Evolutionary conservation across 2,797 vertebrate species (phyloP), one percentile per base, ranked within the genome.

Genomic region (Odontamblyopus rebecca): DNA sequence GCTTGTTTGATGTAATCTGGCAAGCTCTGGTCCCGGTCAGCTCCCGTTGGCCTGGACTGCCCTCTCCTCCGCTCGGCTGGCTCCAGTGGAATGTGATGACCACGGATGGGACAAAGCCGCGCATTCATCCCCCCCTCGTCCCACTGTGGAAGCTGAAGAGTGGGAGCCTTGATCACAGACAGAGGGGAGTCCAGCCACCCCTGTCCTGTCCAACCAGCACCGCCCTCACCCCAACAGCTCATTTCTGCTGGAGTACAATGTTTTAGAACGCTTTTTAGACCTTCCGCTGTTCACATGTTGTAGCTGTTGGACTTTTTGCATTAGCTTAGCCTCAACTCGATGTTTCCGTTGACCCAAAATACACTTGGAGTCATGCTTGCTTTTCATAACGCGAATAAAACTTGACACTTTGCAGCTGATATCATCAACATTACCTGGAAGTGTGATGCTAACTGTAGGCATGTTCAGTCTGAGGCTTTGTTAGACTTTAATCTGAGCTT

Each of bases 41-140:
- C 30, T 11, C 78, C 61, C 73, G 69, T 44, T 86, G 84, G n/a
- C 85, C 83, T 76, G 80, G 73, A 71, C 73, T 88, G 85, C 82
- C 86, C 89, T 89, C 87, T 90, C 87, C 87, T 88, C 89, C 85
- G 83, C 91, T 91, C 84, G 80, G 85, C 86, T 91, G 93, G 90
- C 94, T 94, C 92, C 85, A 85, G 80, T 88, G 93, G 93, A 94
- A 95, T 95, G 93, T 93, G 93, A 93, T 94, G 92, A 93, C 89
- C 89, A 88, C 13, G 67, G 86, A 56, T 54, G 3, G 80, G 87
- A 94, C 93, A 94, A 93, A 94, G 92, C 91, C 80, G 72, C 62
- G 84, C 84, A 93, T 95, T 95, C 91, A 94, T 80, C 75, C 73
- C 79, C 71, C 75, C 73, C 76, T 59, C 82, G 67, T 80, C 89